These are phyloP conservation scores for Calliphora vicina DNA, from an alignment of 1,140 invertebrate species.

Conservation along the genomic window DNA sequence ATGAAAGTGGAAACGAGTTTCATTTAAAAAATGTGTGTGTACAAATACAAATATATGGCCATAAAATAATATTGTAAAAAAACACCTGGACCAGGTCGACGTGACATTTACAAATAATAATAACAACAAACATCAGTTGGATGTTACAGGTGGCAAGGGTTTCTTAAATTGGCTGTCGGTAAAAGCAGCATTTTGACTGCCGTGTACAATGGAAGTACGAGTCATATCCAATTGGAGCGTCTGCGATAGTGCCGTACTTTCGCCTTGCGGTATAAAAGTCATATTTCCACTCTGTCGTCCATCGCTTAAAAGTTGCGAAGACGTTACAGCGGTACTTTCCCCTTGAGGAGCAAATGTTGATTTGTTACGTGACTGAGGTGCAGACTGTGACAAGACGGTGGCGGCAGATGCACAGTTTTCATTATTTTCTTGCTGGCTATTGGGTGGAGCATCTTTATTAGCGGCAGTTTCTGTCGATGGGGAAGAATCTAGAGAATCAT, in stretches of 20 bases:
- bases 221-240: slow-evolving; percentile 13
- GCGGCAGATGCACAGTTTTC: not conserved
- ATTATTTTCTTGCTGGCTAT: not conserved
- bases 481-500: slow-evolving; percentile 23
- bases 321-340: not conserved
- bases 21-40: too few relatives aligned
- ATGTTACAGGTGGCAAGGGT: slow-evolving; percentile 22
- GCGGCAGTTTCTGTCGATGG: not conserved
- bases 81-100: not conserved
- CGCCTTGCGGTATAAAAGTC: slow-evolving; percentile 23
- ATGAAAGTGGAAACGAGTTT: too few relatives aligned
- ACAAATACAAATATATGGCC: not conserved
- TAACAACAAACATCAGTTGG: slow-evolving; percentile 14
- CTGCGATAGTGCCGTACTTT: slow-evolving; percentile 37
- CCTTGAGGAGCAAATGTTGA: not conserved
- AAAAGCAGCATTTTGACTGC: not conserved
- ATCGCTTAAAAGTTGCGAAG: not conserved
- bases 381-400: not conserved
- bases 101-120: not conserved
- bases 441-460: not conserved
- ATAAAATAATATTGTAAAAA: not conserved
- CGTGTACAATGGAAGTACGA: not conserved
- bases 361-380: not conserved
- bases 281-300: not conserved
- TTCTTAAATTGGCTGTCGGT: slow-evolving; percentile 33